Evolutionary conservation across 1,140 invertebrate genomes (phyloP), one percentile per base, ranked within the genome.

Genomic region (Bombus vancouverensis): DNA sequence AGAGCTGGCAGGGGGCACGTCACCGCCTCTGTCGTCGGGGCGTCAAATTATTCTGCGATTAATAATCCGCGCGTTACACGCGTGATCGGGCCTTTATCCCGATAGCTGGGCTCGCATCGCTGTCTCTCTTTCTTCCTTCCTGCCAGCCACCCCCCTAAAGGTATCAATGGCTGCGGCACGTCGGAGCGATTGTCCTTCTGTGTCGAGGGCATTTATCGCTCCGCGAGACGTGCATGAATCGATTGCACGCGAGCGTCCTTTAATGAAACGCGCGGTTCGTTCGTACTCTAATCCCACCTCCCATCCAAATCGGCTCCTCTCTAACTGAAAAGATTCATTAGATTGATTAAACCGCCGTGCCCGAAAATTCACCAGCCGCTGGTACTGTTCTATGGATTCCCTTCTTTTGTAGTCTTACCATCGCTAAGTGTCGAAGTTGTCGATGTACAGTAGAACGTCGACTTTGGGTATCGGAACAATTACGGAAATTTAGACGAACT

Each of bases 31-130:
- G 88, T 89, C 87, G 88, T 32, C 87, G 89, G 87, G 90, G 92
- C 91, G 92, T 92, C 91, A 92, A 94, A 95, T 95, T 95, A 94
- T 94, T 93, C 93, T 77, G 88, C 93, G 94, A 95, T 94, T 94
- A 94, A 95, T 95, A 94, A 95, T 95, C 93, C 91, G 88, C 91
- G 89, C 91, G 93, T 95, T 95, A 94, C 93, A 94, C 94, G 93
- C 94, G 94, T 93, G 94, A 94, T 94, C 93, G 92, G 92, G 28
- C 92, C 93, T 93, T 94, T 92, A 93, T 94, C 92, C 85, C 86
- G 44, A 47, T 68, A 37, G 82, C 68, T 74, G 66, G 59, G 44
- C 84, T 84, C 71, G 81, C 85, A 57, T 66, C 87, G 80, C 73
- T 84, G 81, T 90, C 81, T 83, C 76, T 83, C 81, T 87, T 88